Percentiles rank a stretch among this genome's conserved stretches.
Evolutionary conservation across 2,113 vertebrate genomes (phyloP).

Genomic region (Elachura formosa): DNA sequence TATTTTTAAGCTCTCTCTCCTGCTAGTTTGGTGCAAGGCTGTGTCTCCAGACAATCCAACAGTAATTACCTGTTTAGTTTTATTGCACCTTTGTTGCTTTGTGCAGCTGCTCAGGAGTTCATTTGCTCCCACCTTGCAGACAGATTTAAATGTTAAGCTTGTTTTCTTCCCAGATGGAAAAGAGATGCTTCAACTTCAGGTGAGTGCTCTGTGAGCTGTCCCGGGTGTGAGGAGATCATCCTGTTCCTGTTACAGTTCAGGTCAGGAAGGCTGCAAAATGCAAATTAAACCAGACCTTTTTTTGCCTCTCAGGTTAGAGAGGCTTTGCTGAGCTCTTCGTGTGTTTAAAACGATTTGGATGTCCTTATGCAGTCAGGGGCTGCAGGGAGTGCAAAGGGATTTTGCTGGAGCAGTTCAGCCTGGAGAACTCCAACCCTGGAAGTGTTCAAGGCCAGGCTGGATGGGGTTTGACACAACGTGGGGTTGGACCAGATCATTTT

Average conservation of each 20-base stretch:
- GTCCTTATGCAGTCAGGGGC: not conserved
- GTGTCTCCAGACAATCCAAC: not conserved
- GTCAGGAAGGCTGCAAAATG: not conserved
- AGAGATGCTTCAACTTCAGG: not conserved
- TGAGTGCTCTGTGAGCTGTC: not conserved
- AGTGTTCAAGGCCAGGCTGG: not conserved
- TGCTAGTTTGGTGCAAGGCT: not conserved
- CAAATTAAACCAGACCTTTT: not conserved
- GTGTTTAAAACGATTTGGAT: not conserved
- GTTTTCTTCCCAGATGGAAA: conserved; percentile 4
- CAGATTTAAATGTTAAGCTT: conserved; percentile 31
- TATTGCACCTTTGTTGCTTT: not conserved
- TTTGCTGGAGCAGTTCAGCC: not conserved
- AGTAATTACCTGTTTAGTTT: not conserved
- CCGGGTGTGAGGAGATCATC: not conserved
- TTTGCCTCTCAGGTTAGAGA: not conserved
- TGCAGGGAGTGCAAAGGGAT: not conserved
- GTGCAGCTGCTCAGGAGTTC: not conserved
- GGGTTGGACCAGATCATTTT: not conserved
- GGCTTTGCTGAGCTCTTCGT: not conserved
- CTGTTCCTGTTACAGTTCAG: not conserved
- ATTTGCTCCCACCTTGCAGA: not conserved
- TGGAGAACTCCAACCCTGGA: not conserved
- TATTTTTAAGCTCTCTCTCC: not conserved
- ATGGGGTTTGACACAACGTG: not conserved